These are phyloP conservation scores for Xenopus petersii DNA, from an alignment of 2,797 vertebrate species.

Conservation along the genomic window DNA sequence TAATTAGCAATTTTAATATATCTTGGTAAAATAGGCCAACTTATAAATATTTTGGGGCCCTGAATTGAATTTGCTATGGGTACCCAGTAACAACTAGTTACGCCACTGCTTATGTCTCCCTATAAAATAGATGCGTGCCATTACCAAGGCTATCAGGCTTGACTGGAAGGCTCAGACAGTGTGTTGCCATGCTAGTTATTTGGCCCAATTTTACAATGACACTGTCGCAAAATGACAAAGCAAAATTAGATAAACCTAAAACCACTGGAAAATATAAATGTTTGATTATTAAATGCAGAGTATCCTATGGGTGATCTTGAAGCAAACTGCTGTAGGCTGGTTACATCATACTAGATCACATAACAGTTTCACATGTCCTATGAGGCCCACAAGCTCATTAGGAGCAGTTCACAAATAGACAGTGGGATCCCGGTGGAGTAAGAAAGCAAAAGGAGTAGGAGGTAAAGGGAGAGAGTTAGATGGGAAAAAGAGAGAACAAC, in stretches of 20 bases:
- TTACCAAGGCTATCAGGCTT: not conserved
- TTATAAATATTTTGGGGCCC: no score
- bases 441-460: slow-evolving; percentile 3
- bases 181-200: not conserved
- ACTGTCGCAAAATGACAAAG: not conserved
- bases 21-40: no score
- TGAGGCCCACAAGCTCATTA: slow-evolving; percentile 34
- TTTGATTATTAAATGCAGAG: not conserved
- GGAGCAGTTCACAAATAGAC: slow-evolving; percentile 37
- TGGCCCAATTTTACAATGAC: not conserved
- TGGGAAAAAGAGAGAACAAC: not conserved
- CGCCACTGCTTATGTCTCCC: no score
- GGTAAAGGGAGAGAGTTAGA: not conserved
- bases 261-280: not conserved
- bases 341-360: slow-evolving; percentile 41
- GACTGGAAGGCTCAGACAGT: no score
- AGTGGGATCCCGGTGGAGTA: slow-evolving; percentile 17
- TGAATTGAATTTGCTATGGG: no score
- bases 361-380: slow-evolving; percentile 23
- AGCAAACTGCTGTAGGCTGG: not conserved
- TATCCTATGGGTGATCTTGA: not conserved
- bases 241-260: no score
- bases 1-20: no score
- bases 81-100: no score
- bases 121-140: not conserved